These are phyloP conservation scores for Dryadula phaetusa DNA, from an alignment of 2,888 invertebrate genomes.

Conservation along the genomic window DNA sequence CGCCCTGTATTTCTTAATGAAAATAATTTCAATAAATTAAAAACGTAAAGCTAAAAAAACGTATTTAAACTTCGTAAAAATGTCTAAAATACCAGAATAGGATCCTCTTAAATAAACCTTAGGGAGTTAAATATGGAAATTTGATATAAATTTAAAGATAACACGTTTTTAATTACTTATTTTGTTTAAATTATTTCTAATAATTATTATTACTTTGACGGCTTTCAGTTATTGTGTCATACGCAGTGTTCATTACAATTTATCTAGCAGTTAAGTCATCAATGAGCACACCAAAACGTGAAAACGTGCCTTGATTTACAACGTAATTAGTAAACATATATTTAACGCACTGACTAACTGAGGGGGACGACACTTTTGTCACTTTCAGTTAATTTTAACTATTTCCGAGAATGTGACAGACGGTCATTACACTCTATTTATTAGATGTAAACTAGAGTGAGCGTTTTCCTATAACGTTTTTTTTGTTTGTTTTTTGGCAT, in stretches of 20 bases:
- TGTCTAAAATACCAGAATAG: too few relatives aligned
- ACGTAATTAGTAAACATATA: slow-evolving; percentile 6
- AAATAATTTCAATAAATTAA: too few relatives aligned
- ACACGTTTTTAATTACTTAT: background rate
- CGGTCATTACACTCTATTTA: slow-evolving; percentile 16
- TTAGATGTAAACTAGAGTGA: slow-evolving; percentile 17
- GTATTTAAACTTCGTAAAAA: too few relatives aligned
- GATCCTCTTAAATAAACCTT: too few relatives aligned
- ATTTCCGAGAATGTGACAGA: slow-evolving; percentile 22
- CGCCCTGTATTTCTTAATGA: too few relatives aligned
- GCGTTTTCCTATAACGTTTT: slow-evolving; percentile 8
- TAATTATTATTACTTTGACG: too few relatives aligned
- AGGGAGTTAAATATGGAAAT: too few relatives aligned
- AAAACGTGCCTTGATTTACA: slow-evolving; percentile 25
- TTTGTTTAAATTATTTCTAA: background rate
- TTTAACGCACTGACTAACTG: slow-evolving; percentile 7
- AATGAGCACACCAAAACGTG: slow-evolving; percentile 16
- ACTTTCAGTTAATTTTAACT: slow-evolving; percentile 17
- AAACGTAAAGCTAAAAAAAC: too few relatives aligned
- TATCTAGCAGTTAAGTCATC: slow-evolving; percentile 9
- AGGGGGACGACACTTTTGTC: slow-evolving; percentile 6
- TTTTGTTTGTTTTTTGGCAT: slow-evolving; percentile 19
- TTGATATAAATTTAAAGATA: background rate
- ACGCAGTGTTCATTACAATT: background rate
- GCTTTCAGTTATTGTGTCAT: background rate